Percentiles rank a stretch among this genome's conserved stretches.
phyloP scores from a whole-genome alignment of 2,888 invertebrate genomes.

The Arge pagana region DNA sequence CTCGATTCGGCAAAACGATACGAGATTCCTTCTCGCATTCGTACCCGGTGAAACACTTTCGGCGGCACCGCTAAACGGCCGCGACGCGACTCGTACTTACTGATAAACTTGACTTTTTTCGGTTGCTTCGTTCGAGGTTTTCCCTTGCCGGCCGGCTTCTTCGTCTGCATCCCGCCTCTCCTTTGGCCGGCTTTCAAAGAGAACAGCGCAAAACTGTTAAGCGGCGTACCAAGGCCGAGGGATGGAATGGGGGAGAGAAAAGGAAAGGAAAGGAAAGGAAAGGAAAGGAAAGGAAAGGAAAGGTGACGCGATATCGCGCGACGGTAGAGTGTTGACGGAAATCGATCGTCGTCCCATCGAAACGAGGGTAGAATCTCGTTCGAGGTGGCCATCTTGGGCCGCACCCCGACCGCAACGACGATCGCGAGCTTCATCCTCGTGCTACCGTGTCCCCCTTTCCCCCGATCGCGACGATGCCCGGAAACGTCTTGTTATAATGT shows the following conservation, averaged over 20 bases:
- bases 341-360: constrained; percentile 37
- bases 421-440: too few species aligned
- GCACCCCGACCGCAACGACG: constrained; percentile 36
- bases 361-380: constrained; percentile 17
- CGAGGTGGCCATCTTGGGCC: constrained; percentile 53
- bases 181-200: constrained; percentile 40
- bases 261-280: not conserved
- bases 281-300: too few species aligned
- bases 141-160: constrained; percentile 77
- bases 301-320: too few species aligned
- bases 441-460: too few species aligned
- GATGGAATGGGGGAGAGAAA: not conserved
- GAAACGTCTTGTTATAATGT: too few species aligned
- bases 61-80: not conserved
- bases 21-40: too few species aligned
- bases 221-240: not conserved
- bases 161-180: constrained; percentile 70
- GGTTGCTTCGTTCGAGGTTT: constrained; percentile 84
- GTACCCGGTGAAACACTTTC: too few species aligned
- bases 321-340: too few species aligned
- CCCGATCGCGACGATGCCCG: not conserved
- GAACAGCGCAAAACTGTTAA: not conserved
- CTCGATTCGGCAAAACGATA: too few species aligned
- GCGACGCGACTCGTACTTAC: constrained; percentile 67
- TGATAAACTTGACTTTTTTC: constrained; percentile 88